Percentiles rank a stretch among this genome's conserved stretches.
Evolutionary conservation across 2,888 invertebrate species (phyloP).

Genomic region (Hanleya hanleyi): DNA sequence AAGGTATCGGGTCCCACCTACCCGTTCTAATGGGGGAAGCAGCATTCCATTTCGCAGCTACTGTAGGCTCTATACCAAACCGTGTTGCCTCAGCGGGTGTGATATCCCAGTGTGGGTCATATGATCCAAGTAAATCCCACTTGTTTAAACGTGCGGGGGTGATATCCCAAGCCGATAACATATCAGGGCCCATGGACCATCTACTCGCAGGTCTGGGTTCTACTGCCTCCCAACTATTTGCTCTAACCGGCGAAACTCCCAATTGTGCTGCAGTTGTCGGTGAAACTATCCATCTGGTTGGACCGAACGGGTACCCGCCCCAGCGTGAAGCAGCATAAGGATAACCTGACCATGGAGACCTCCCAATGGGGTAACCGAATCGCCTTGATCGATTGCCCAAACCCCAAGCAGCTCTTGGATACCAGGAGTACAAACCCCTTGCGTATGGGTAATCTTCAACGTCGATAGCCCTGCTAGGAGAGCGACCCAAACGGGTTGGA

Average conservation of each 20-base stretch:
- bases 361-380: background rate
- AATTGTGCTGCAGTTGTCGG: background rate
- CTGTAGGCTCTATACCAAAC: background rate
- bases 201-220: background rate
- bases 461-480: background rate
- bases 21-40: conserved; percentile 4
- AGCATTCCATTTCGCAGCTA: background rate
- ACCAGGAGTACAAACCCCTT: background rate
- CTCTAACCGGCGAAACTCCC: background rate
- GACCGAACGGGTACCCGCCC: background rate
- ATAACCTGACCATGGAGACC: background rate
- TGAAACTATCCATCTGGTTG: background rate
- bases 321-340: background rate
- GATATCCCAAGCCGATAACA: background rate
- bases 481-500: background rate
- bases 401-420: background rate
- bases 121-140: background rate
- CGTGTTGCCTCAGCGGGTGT: background rate
- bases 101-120: background rate
- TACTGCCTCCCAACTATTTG: background rate
- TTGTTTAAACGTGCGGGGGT: background rate
- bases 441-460: background rate
- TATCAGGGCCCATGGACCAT: background rate
- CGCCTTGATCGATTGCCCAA: too few relatives aligned
- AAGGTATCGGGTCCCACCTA: background rate